Conservation (phyloP, 2,797 vertebrate genomes). For the Kryptopterus vitreolus region DNA sequence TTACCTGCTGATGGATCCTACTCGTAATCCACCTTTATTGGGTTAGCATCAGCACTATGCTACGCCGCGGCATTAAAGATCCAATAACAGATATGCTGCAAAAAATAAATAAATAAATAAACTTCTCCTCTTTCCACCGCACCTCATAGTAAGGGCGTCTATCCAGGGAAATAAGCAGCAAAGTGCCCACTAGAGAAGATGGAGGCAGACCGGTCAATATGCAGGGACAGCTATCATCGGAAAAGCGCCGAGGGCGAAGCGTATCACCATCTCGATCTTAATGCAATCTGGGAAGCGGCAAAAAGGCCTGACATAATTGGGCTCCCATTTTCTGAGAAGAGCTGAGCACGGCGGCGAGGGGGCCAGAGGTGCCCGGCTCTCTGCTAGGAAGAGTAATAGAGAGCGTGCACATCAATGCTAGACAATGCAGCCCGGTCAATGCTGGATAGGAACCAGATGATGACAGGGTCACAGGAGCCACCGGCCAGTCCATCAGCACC, state of each 20-base stretch:
- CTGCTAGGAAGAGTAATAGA: constrained; percentile 35
- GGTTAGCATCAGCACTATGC: constrained; percentile 52
- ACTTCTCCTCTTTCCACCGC: constrained; percentile 8
- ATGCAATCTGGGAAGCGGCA: constrained; percentile 48
- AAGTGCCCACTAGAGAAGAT: constrained; percentile 40
- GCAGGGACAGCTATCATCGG: constrained; percentile 48
- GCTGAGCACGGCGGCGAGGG: constrained; percentile 24
- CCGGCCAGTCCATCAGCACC: constrained; percentile 14
- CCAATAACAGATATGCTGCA: constrained; percentile 48
- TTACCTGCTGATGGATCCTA: constrained; percentile 53
- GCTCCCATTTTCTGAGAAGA: constrained; percentile 30
- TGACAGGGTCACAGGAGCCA: constrained; percentile 19
- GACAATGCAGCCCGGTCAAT: constrained; percentile 29
- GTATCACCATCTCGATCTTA: constrained; percentile 46
- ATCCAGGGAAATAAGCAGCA: constrained; percentile 56
- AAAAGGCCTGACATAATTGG: constrained; percentile 30
- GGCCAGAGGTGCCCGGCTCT: constrained; percentile 40
- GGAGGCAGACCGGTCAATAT: constrained; percentile 49
- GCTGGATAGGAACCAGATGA: constrained; percentile 10
- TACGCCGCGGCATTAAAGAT: constrained; percentile 48
- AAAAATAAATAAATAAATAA: too few species aligned
- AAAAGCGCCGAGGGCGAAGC: constrained; percentile 29
- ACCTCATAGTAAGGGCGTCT: constrained; percentile 41
- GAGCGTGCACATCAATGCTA: constrained; percentile 3
- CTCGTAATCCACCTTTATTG: constrained; percentile 57